Evolutionary conservation across 2,888 invertebrate genomes (phyloP), one percentile per base, ranked within the genome.

Genomic region (Anodontia alba): DNA sequence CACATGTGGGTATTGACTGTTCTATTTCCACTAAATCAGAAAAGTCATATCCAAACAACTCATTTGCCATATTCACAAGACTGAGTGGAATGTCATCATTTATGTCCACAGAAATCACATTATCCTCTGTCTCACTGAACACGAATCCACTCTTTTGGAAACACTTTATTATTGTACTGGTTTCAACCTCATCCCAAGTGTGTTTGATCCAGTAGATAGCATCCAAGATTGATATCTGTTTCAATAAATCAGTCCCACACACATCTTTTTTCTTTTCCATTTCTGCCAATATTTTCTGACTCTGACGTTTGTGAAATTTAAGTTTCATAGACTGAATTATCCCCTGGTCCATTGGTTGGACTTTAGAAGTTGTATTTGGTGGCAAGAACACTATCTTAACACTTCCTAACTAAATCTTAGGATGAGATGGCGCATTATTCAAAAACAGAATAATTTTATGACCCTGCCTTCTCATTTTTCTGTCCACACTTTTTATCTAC

Each of bases 181-280:
- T n/a, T 33, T 78, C 77, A 3, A 71, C 74, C 51, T 81, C 78
- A 36, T n/a, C 31, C 81, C 81, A 81, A 26, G 81, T 66, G 42
- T 46, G 68, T 23, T 26, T 54, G 5, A 75, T n/a, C 81, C 78
- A 81, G 36, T 74, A 81, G 46, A 81, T 75, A 29, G 75, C 71
- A 66, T 77, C 75, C n/a, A 78, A 69, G 7, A 82, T n/a, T n/a
- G n/a, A n/a, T 15, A 78, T 69, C 43, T 78, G 78, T 46, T 81
- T 74, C 26, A 81, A 49, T 15, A 80, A 38, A 7, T 78, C 76
- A 10, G 73, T 49, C 1, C 79, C 76, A 66, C 66, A 51, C 3
- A 69, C 26, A 70, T 1, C 20, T 23, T 78, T 70, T 36, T 72
- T 62, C 17, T 51, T 71, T 10, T 80, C 76, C 81, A 77, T 78